phyloP scores from a whole-genome alignment of 2,113 vertebrate genomes.

The Eonycteris spelaea region DNA sequence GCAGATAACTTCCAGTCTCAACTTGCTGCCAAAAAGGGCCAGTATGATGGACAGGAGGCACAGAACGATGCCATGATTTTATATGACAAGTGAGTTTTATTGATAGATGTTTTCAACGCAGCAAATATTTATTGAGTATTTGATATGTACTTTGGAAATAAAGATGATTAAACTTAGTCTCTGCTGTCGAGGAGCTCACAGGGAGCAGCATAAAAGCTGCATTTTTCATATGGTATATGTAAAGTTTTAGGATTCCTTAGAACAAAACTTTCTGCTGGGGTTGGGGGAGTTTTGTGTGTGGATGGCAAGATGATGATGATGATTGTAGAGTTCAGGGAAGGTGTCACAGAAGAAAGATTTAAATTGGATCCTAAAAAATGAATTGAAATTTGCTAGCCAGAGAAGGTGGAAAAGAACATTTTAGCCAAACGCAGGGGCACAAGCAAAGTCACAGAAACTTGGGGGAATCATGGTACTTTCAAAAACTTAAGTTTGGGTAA shows the following conservation, averaged over 20 bases:
- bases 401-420: not conserved
- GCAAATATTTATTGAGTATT: not conserved
- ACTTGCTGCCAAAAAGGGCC: conserved; percentile 96
- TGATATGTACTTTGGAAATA: not conserved
- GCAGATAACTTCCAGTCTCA: conserved; percentile 99
- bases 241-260: not conserved
- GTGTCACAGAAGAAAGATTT: not conserved
- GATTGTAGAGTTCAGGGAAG: not conserved
- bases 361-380: not conserved
- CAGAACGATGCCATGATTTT: conserved; percentile 99
- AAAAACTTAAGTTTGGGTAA: not conserved
- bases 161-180: not conserved
- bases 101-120: not conserved
- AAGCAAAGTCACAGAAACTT: not conserved
- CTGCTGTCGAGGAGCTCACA: not conserved
- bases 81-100: conserved; percentile 94
- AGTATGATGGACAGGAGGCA: conserved; percentile 98
- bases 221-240: not conserved
- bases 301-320: not conserved
- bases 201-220: not conserved
- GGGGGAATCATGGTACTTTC: not conserved
- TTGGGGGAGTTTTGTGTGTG: not conserved
- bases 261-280: not conserved
- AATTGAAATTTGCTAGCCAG: not conserved
- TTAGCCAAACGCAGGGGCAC: not conserved